Percentiles rank a stretch among this genome's conserved stretches.
These are phyloP conservation scores for Spilosoma lubricipeda DNA, from an alignment of 2,888 invertebrate species.

Conservation along the genomic window DNA sequence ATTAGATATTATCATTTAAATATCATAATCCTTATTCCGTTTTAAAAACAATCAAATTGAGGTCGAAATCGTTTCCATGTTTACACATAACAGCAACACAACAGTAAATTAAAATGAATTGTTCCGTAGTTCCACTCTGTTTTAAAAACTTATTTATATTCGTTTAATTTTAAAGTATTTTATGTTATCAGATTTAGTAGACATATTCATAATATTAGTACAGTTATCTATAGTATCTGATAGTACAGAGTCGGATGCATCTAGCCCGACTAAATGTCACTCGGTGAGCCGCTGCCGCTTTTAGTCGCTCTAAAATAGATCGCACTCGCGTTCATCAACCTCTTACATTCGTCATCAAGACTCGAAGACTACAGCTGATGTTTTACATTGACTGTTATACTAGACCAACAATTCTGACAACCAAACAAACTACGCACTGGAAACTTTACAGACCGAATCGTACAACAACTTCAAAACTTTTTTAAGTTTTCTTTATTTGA, in stretches of 20 bases:
- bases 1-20: background rate
- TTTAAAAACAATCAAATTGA: background rate
- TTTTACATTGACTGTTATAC: conserved; percentile 70
- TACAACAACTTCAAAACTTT: conserved; percentile 27
- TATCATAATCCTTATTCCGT: background rate
- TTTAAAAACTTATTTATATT: conserved; percentile 5
- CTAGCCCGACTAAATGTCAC: conserved; percentile 84
- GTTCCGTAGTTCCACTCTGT: background rate
- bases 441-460: conserved; percentile 25
- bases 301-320: conserved; percentile 85
- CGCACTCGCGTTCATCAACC: conserved; percentile 82
- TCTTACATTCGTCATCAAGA: conserved; percentile 79
- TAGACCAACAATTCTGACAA: conserved; percentile 46
- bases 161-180: conserved; percentile 38
- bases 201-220: conserved; percentile 48
- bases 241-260: conserved; percentile 78
- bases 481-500: conserved; percentile 40
- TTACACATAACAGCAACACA: background rate
- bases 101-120: conserved; percentile 8
- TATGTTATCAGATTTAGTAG: conserved; percentile 43
- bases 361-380: conserved; percentile 64
- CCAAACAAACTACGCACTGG: conserved; percentile 51
- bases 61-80: background rate
- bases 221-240: conserved; percentile 62
- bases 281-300: conserved; percentile 81